Conservation (phyloP, 1,140 invertebrate genomes). For the Grapholita molesta region DNA sequence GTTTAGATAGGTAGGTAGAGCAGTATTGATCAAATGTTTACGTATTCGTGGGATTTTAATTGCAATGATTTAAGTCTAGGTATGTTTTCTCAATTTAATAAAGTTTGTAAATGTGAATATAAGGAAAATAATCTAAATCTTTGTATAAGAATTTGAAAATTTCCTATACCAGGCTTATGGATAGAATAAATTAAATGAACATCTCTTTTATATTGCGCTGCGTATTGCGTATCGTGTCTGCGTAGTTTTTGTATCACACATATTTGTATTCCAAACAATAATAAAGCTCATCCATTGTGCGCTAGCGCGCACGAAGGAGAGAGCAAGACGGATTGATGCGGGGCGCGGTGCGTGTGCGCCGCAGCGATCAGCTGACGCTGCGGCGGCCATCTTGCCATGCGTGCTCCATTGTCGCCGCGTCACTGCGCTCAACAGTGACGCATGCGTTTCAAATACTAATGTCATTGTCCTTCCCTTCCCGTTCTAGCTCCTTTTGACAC, state of each 20-base stretch:
- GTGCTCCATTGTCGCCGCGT: slow-evolving; percentile 63
- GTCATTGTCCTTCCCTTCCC: slow-evolving; percentile 67
- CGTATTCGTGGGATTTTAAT: too few relatives aligned
- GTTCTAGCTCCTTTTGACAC: slow-evolving; percentile 38
- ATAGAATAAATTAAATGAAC: too few relatives aligned
- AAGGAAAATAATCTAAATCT: too few relatives aligned
- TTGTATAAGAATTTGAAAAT: too few relatives aligned
- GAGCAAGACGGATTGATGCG: slow-evolving; percentile 45
- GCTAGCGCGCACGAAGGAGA: slow-evolving; percentile 56
- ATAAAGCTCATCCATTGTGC: slow-evolving; percentile 40
- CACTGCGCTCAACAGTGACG: slow-evolving; percentile 65
- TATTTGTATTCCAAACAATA: slow-evolving; percentile 51
- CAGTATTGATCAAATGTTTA: too few relatives aligned
- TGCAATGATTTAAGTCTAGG: too few relatives aligned
- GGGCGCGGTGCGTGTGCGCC: slow-evolving; percentile 52
- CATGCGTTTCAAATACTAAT: slow-evolving; percentile 58
- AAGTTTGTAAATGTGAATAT: too few relatives aligned
- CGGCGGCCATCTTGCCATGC: slow-evolving; percentile 71
- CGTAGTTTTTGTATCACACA: background rate
- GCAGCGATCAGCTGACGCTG: slow-evolving; percentile 65
- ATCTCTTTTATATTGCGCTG: too few relatives aligned
- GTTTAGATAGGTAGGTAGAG: too few relatives aligned
- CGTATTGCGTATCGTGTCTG: background rate
- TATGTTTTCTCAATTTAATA: too few relatives aligned
- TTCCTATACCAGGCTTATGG: too few relatives aligned